A percentile compares a stretch with the other conserved stretches of the same genome.
Evolutionary conservation across 1,140 invertebrate species (phyloP).

Genomic region (Rhopalosiphum padi): DNA sequence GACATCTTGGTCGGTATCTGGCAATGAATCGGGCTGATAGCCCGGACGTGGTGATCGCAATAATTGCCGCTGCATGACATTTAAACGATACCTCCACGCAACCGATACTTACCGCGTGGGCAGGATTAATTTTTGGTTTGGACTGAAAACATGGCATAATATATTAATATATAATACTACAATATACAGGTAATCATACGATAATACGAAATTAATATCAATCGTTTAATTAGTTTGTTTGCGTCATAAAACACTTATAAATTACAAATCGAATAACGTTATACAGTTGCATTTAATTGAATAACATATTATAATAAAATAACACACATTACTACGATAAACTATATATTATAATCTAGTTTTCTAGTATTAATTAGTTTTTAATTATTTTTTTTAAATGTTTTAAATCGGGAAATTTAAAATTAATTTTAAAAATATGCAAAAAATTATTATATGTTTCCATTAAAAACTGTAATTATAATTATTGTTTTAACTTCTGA

Average conservation of each 20-base stretch:
- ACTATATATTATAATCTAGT: neutral
- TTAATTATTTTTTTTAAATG: neutral
- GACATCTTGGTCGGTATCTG: slow-evolving; percentile 27
- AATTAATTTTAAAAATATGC: neutral
- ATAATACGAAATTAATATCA: neutral
- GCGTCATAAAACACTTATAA: neutral
- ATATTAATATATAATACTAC: neutral
- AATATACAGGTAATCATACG: neutral
- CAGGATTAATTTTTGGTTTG: slow-evolving; percentile 38
- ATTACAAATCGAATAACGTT: neutral
- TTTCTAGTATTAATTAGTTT: neutral
- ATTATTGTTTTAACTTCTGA: no score
- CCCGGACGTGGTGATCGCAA: slow-evolving; percentile 26
- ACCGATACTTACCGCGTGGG: slow-evolving; percentile 21
- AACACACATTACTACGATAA: neutral
- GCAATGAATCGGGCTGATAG: slow-evolving; percentile 14
- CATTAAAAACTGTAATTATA: neutral
- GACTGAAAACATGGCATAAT: neutral
- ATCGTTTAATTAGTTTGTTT: neutral
- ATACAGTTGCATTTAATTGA: neutral
- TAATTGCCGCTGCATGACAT: neutral
- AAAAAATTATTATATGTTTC: neutral
- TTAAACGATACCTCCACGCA: slow-evolving; percentile 37
- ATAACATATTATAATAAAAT: neutral
- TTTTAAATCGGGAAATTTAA: neutral